A percentile compares a stretch with the other conserved stretches of the same genome.
phyloP scores from a whole-genome alignment of 2,888 invertebrate genomes.

The Luperina testacea region DNA sequence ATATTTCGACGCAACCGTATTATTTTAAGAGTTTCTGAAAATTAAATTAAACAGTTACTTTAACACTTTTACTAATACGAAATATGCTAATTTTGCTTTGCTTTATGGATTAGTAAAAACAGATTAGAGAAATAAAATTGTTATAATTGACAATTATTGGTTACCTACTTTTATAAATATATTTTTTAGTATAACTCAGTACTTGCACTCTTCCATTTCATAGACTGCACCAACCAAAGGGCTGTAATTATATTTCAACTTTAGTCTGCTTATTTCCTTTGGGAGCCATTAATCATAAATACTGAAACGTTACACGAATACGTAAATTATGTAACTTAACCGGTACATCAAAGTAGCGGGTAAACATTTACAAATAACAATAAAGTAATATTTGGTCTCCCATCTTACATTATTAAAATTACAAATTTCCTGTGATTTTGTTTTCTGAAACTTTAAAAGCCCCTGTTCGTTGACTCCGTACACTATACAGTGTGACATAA shows the following conservation, averaged over 20 bases:
- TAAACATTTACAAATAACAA: no score
- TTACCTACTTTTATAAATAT: not conserved
- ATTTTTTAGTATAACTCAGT: not conserved
- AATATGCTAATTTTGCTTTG: constrained; percentile 31
- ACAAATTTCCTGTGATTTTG: not conserved
- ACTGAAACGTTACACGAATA: not conserved
- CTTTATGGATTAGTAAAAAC: constrained; percentile 24
- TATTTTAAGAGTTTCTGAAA: not conserved
- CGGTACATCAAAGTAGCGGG: not conserved
- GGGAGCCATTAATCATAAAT: not conserved
- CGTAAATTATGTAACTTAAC: not conserved
- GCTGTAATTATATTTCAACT: not conserved
- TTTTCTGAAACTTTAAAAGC: not conserved
- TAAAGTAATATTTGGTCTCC: not conserved
- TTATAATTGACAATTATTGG: no score
- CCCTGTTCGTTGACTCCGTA: not conserved
- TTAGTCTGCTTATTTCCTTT: not conserved
- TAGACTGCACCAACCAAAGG: not conserved
- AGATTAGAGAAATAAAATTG: no score
- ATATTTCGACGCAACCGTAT: not conserved
- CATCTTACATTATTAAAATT: not conserved
- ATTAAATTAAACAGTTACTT: not conserved
- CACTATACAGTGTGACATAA: constrained; percentile 9
- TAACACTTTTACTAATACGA: constrained; percentile 22
- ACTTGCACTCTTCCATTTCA: not conserved